phyloP scores from a whole-genome alignment of 2,888 invertebrate species.

The Camptogramma bilineatum region DNA sequence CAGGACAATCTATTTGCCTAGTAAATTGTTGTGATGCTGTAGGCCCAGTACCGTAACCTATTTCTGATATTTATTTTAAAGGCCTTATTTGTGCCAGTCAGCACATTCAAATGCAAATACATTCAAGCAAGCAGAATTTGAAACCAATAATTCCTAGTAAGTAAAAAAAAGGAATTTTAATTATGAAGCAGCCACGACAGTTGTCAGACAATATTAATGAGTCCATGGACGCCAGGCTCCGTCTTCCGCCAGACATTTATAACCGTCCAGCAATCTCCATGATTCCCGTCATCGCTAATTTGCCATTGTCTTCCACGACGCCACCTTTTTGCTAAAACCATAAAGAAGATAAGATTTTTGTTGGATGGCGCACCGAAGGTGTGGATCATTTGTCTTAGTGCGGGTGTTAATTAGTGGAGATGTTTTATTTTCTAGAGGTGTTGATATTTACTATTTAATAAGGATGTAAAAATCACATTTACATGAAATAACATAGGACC shows the following conservation, averaged over 20 bases:
- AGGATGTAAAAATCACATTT: not conserved
- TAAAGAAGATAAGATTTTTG: slow-evolving; percentile 81
- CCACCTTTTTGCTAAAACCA: slow-evolving; percentile 80
- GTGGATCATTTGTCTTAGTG: slow-evolving; percentile 58
- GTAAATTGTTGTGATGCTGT: no score
- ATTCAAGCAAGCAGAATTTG: no score
- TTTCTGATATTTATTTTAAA: no score
- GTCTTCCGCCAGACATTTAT: slow-evolving; percentile 60
- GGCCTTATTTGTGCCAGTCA: no score
- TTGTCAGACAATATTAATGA: slow-evolving; percentile 44
- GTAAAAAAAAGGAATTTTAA: not conserved
- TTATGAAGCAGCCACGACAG: slow-evolving; percentile 35
- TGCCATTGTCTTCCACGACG: slow-evolving; percentile 83
- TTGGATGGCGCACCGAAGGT: slow-evolving; percentile 55
- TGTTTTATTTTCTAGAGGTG: slow-evolving; percentile 37
- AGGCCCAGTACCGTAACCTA: no score
- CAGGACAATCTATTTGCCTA: no score
- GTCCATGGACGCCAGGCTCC: slow-evolving; percentile 50
- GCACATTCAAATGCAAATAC: no score
- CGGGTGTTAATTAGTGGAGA: slow-evolving; percentile 50
- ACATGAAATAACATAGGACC: no score
- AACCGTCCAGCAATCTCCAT: slow-evolving; percentile 64
- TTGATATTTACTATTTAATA: not conserved
- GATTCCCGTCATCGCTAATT: slow-evolving; percentile 85
- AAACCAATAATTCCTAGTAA: not conserved